Percentiles rank a stretch among this genome's conserved stretches.
These are phyloP conservation scores for Syrrhaptes paradoxus DNA, from an alignment of 2,113 vertebrate genomes.

Conservation along the genomic window DNA sequence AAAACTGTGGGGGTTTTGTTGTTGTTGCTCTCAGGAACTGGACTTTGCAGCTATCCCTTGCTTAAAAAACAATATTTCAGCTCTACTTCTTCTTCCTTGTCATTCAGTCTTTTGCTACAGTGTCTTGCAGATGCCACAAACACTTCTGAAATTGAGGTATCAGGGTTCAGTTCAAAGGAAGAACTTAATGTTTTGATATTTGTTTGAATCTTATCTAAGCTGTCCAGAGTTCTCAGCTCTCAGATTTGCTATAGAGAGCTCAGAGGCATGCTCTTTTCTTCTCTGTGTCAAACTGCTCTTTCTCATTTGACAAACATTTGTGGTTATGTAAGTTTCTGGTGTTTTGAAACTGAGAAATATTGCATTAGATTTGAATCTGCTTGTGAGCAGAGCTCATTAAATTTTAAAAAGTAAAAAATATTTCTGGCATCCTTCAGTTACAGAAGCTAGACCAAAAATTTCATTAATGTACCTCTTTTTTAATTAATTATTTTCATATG, in stretches of 20 bases:
- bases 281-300: neutral
- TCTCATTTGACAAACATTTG: neutral
- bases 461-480: neutral
- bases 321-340: neutral
- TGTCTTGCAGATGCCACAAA: neutral
- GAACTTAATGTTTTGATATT: neutral
- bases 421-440: neutral
- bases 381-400: neutral
- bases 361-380: neutral
- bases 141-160: neutral
- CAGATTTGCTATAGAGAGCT: neutral
- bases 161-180: neutral
- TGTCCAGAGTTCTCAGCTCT: neutral
- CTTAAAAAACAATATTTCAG: neutral
- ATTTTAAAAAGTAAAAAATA: neutral
- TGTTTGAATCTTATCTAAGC: neutral
- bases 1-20: neutral
- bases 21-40: neutral
- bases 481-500: neutral
- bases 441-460: neutral
- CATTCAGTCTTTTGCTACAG: neutral
- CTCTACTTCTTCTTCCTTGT: neutral
- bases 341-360: neutral
- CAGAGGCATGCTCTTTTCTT: neutral
- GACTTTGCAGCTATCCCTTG: neutral